Percentiles rank a stretch among this genome's conserved stretches.
phyloP scores from a whole-genome alignment of 2,113 vertebrate species.

The Pluvianellus socialis region DNA sequence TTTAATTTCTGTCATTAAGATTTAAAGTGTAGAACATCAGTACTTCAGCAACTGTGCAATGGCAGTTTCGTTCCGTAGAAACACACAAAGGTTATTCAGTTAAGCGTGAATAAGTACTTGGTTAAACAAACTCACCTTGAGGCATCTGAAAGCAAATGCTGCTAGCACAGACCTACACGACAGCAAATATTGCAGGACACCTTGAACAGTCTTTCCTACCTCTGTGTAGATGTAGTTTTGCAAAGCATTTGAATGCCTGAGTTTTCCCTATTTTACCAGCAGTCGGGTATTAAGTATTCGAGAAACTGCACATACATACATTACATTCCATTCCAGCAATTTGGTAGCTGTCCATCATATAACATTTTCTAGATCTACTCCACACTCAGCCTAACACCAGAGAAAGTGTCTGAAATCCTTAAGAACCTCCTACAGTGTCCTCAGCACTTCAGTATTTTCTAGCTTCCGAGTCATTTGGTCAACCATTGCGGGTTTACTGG shows the following conservation, averaged over 20 bases:
- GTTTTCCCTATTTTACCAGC: background rate
- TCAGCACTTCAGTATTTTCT: background rate
- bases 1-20: background rate
- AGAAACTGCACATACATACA: background rate
- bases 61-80: background rate
- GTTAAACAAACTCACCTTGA: background rate
- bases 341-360: accelerated
- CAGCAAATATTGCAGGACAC: background rate
- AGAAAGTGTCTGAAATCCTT: too few species aligned
- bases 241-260: background rate
- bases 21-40: background rate
- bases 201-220: background rate
- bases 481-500: background rate
- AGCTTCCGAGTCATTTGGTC: background rate
- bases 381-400: background rate
- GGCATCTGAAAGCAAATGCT: background rate
- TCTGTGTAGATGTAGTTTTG: background rate
- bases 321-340: accelerated
- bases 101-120: background rate
- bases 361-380: background rate
- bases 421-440: accelerated
- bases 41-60: background rate
- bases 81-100: background rate
- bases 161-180: background rate
- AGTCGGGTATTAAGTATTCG: background rate